Evolutionary conservation across 2,113 vertebrate species (phyloP).

Genomic region (Tachycineta bicolor): DNA sequence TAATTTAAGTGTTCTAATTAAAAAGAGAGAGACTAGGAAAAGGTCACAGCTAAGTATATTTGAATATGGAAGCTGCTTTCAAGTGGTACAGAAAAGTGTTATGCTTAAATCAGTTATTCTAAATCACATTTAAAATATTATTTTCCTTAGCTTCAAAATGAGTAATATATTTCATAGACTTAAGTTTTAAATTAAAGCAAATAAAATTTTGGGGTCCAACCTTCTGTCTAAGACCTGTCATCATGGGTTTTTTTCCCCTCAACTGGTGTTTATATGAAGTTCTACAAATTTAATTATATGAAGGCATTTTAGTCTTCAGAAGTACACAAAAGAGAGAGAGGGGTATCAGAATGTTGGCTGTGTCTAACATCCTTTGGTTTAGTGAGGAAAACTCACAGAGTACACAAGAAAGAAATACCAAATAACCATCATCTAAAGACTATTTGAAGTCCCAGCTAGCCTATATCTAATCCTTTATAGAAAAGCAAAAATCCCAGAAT

Average conservation of each 20-base stretch:
- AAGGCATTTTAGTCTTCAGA: not conserved
- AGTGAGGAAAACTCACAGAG: not conserved
- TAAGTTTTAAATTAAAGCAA: not conserved
- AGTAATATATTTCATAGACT: not conserved
- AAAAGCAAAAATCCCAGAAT: not conserved
- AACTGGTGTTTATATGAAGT: not conserved
- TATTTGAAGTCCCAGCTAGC: not conserved
- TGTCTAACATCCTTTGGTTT: not conserved
- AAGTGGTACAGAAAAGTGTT: conserved; percentile 6
- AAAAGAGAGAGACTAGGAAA: conserved; percentile 43
- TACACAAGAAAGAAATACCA: not conserved
- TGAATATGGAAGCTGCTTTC: conserved; percentile 47
- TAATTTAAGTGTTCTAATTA: conserved; percentile 63
- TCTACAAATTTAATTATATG: not conserved
- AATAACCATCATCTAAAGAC: not conserved
- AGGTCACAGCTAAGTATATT: conserved; percentile 63
- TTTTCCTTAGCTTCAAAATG: not conserved
- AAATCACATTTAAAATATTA: not conserved
- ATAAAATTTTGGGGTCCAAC: not conserved
- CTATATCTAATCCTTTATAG: not conserved
- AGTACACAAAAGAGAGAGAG: not conserved
- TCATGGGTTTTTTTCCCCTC: not conserved
- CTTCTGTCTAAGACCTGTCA: not conserved
- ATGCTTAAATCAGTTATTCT: not conserved
- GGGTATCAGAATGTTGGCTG: not conserved